These are phyloP conservation scores for Trachemys scripta DNA, from an alignment of 2,113 vertebrate genomes.

Conservation along the genomic window DNA sequence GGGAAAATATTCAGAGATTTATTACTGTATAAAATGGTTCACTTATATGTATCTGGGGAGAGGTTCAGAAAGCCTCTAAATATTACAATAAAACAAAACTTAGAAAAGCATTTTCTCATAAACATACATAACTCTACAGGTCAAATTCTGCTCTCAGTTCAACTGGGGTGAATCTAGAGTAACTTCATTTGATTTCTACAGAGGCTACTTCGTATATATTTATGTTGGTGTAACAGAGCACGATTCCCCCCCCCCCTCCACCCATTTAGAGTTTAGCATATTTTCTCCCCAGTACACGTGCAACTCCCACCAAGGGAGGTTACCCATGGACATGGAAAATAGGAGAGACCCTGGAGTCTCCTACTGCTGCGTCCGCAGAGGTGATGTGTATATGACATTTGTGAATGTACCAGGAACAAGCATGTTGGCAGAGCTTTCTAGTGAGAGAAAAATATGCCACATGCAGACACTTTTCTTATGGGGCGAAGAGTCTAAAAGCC, in stretches of 20 bases:
- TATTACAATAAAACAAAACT: background rate
- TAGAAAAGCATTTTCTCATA: slow-evolving; percentile 48
- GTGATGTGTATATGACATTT: accelerated
- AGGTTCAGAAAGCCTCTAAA: background rate
- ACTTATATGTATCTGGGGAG: background rate
- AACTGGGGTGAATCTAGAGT: background rate
- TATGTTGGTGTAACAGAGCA: background rate
- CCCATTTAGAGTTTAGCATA: background rate
- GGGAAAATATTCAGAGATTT: accelerated
- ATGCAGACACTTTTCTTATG: background rate
- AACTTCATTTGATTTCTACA: background rate
- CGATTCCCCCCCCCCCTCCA: background rate
- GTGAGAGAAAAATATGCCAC: background rate
- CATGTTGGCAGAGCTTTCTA: background rate
- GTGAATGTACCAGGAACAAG: background rate
- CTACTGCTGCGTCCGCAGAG: background rate
- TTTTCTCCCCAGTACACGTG: background rate
- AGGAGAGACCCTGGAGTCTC: background rate
- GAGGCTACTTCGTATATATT: accelerated
- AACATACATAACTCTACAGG: background rate
- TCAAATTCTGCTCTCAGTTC: background rate
- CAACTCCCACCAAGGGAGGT: background rate
- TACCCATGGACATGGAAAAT: accelerated
- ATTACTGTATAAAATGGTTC: accelerated
- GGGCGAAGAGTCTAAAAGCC: background rate